These are phyloP conservation scores for Perdita meconis DNA, from an alignment of 2,888 invertebrate species.

Conservation along the genomic window DNA sequence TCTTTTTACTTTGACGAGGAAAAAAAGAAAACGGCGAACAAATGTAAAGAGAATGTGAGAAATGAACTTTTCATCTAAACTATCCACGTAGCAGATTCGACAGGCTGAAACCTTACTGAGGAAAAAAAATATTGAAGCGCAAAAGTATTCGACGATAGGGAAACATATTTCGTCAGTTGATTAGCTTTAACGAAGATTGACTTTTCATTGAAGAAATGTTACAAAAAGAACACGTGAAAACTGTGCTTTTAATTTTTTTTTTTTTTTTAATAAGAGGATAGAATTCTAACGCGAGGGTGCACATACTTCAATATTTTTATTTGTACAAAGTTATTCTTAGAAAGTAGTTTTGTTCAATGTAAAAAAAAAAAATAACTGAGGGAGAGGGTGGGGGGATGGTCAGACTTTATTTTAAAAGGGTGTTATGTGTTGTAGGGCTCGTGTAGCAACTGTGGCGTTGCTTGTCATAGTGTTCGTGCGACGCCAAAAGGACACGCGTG, in stretches of 20 bases:
- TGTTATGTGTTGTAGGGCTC: conserved; percentile 84
- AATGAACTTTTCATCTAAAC: conserved; percentile 5
- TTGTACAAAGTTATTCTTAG: conserved; percentile 21
- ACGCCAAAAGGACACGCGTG: conserved; percentile 92
- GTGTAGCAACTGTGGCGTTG: conserved; percentile 90
- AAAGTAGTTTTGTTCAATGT: conserved; percentile 43
- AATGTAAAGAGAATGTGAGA: conserved; percentile 9
- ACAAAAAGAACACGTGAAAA: neutral
- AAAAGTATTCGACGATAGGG: conserved; percentile 11
- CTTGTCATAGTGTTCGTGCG: conserved; percentile 90
- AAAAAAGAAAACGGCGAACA: conserved; percentile 19
- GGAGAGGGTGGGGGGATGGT: conserved; percentile 61
- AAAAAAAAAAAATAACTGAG: conserved; percentile 27
- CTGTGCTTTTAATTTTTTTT: conserved; percentile 32
- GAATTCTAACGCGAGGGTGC: conserved; percentile 20
- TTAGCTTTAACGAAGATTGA: conserved; percentile 21
- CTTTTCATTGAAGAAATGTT: conserved; percentile 11
- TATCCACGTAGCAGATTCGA: conserved; percentile 40
- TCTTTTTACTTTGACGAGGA: conserved; percentile 30
- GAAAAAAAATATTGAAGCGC: conserved; percentile 49
- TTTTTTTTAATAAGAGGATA: conserved; percentile 39
- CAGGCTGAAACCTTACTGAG: conserved; percentile 65
- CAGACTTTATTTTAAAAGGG: conserved; percentile 77
- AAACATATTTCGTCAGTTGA: conserved; percentile 15
- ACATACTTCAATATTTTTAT: conserved; percentile 40